A percentile compares a stretch with the other conserved stretches of the same genome.
Evolutionary conservation across 2,113 vertebrate genomes (phyloP).

Genomic region (Thinocorus orbignyianus): DNA sequence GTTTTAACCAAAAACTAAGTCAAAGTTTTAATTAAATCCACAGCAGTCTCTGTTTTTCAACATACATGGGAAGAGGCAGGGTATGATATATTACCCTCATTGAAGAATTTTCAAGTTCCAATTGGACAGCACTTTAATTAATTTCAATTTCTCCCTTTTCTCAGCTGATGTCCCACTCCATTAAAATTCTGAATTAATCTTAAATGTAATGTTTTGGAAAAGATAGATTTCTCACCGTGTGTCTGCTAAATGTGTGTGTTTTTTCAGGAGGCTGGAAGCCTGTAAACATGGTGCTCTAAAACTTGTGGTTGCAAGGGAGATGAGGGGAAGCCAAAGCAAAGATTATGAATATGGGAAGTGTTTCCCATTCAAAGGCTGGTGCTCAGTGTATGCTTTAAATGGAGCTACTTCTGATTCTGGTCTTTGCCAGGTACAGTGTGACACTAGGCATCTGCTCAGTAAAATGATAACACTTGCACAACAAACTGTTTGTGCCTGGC

Average conservation of each 20-base stretch:
- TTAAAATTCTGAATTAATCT: constrained; percentile 34
- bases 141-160: constrained; percentile 48
- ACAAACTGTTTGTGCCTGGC: constrained; percentile 52
- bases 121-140: constrained; percentile 55
- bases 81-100: constrained; percentile 18
- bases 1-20: constrained; percentile 43
- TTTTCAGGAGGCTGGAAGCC: background rate
- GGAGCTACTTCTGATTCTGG: constrained; percentile 6
- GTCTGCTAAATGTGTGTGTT: background rate
- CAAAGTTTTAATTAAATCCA: constrained; percentile 59
- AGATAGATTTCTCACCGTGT: background rate
- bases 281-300: background rate
- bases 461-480: constrained; percentile 30
- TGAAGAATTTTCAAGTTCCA: constrained; percentile 49
- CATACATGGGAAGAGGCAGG: background rate
- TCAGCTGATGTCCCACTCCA: constrained; percentile 11
- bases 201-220: constrained; percentile 24
- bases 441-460: constrained; percentile 40
- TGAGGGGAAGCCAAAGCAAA: background rate
- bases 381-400: background rate
- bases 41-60: constrained; percentile 46
- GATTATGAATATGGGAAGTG: fast-evolving
- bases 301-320: background rate
- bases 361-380: background rate
- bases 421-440: constrained; percentile 53